Base-by-base conservation (phyloP, 2,797 vertebrate genomes). In the Apodemus agrarius region DNA sequence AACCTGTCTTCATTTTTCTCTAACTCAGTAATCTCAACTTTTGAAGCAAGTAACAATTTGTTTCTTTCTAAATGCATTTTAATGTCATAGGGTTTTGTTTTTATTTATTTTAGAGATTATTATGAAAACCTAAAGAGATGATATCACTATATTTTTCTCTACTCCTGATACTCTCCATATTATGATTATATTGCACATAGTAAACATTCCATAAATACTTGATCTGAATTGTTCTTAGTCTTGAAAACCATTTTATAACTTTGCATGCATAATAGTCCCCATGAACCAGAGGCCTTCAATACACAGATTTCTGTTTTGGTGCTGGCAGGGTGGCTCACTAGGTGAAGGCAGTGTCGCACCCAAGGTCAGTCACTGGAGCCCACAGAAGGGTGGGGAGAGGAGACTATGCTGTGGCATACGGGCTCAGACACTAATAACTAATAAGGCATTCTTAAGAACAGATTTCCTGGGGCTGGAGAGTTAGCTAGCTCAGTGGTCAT, bases 181-280 rank as follows among this genome's bases (percentile, higher is more conserved):
- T 85, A 6, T 65, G 34, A 46, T 92, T 80, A 37, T 40, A 46
- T 52, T 84, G 31, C 19, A 72, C 22, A 40, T 31, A 72, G 19
- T 46, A 94, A 59, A 34, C 76, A 34, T 40, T 91, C 12, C 43
- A 17, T 91, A 84, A 89, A 85, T 75, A 59, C 37, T 89, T 83
- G 34, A 65, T 89, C 37, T 59, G 12, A 84, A 74, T 90, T 94
- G 29, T 94, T 91, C 37, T 52, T 63, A 79, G 43, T 57, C 57
- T 89, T 43, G n/a, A 37, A 89, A 67, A 85, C 57, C 29, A 89
- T 59, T 81, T 85, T 40, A 75, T 89, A 89, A 31, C 80, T 94
- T 40, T 94, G n/a, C 67, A 69, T 80, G 14, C n/a, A 8, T 75
- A 75, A 65, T 74, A 75, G 69, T 78, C 40, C 91, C 22, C 34